Conservation (phyloP, 2,888 invertebrate species). For the Uropetala carovei region DNA sequence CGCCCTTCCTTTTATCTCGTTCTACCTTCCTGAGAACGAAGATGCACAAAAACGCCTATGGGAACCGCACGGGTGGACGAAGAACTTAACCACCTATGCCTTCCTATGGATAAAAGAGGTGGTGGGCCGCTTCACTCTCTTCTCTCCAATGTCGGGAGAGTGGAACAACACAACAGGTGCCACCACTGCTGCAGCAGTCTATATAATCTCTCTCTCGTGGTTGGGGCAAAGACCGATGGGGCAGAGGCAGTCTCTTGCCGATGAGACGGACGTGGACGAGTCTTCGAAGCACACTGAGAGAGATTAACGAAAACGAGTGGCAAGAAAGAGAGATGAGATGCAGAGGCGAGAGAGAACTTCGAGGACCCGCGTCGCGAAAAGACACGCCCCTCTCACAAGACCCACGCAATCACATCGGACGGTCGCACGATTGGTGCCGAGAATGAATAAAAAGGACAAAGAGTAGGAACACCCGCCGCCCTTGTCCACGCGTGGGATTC, state of each 20-base stretch:
- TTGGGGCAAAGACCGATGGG: slow-evolving; percentile 26
- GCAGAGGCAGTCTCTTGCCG: background rate
- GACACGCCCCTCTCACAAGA: slow-evolving; percentile 52
- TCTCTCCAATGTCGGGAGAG: slow-evolving; percentile 11
- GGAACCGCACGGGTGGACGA: slow-evolving; percentile 60
- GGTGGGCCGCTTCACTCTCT: background rate
- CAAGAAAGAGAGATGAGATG: slow-evolving; percentile 7
- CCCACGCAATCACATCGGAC: slow-evolving; percentile 56
- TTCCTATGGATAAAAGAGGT: slow-evolving; percentile 35
- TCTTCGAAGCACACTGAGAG: slow-evolving; percentile 38
- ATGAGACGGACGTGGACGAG: slow-evolving; percentile 7
- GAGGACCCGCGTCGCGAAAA: slow-evolving; percentile 36
- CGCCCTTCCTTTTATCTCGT: slow-evolving; percentile 59
- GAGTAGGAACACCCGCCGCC: slow-evolving; percentile 49
- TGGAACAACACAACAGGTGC: slow-evolving; percentile 56
- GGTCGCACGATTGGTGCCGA: slow-evolving; percentile 47
- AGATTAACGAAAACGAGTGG: slow-evolving; percentile 26
- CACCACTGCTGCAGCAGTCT: slow-evolving; percentile 8
- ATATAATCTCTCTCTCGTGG: background rate
- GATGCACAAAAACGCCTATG: slow-evolving; percentile 47
- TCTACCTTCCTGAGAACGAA: slow-evolving; percentile 46
- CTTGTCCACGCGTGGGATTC: slow-evolving; percentile 53
- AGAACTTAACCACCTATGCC: slow-evolving; percentile 54
- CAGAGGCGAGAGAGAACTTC: background rate
- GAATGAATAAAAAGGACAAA: slow-evolving; percentile 46